Evolutionary conservation across 2,797 vertebrate species (phyloP), one percentile per base, ranked within the genome.

Genomic region (Sylvilagus floridanus): DNA sequence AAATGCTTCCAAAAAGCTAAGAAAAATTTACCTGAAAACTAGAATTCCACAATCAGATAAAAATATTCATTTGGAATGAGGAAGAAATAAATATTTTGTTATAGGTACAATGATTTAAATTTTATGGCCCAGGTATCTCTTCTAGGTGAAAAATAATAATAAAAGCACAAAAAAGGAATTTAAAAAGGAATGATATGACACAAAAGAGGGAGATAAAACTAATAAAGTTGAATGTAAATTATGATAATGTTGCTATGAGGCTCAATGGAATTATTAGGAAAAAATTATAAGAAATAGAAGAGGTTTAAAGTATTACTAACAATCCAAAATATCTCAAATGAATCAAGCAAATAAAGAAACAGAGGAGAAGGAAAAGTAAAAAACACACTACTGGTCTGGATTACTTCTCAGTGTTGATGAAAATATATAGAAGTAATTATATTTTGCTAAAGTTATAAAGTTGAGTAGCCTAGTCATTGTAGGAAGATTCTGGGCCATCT

Each of bases 11-110:
- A 77, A 76, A 90, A 84, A 50, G 19, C 35, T 76, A 57, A 71
- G 50, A 69, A 79, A 92, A 95, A 88, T 62, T 42, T 37, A 79
- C 35, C 35, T 66, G 57, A 47, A 92, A 42, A 24, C 52, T 79
- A 76, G 60, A 88, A 84, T 83, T 66, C 60, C 17, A 93, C 62
- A 92, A 63, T 35, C 30, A 92, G 71, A 81, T 77, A 90, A 93
- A 57, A 88, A 73, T 91, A 63, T 32, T 32, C 89, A 90, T 32
- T 28, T 30, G 79, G 21, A 57, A 63, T 68, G 7, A 72, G 7
- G 30, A 26, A 62, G 50, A 90, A 81, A 75, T 85, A 83, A 89
- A 93, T 1, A 89, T 86, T 87, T 42, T 89, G 4, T 54, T 84
- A 88, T 7, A 71, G 5, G 57, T 14, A 2, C 30, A 84, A 66